Base-by-base conservation (phyloP, 2,888 invertebrate species). In the Serrognathus titanus region DNA sequence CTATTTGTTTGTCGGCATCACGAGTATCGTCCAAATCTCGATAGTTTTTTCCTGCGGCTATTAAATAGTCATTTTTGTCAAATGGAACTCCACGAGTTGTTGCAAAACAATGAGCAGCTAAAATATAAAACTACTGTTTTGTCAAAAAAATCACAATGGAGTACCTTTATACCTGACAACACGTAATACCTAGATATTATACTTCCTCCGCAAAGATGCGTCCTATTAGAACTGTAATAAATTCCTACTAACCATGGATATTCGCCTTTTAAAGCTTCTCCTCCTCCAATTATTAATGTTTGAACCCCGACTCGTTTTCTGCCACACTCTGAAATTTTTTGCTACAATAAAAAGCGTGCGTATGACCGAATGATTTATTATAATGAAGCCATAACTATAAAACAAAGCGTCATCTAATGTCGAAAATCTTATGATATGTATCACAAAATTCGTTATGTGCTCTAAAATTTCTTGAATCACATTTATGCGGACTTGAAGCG, bases 1-100 rank as follows among this genome's bases (percentile, higher is more conserved):
- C 13, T 3, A 55, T 13, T 45, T 57, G 53, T 12, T 11, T 8
- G 2, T 38, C 16, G 1, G 1, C 53, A 59, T 75, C 74, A 41
- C 62, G 57, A 2, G 53, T 4, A 59, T 74, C 65, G 16, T 65
- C 57, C 46, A 67, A 73, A 4, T 57, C 31, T 31, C 70, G 65
- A 61, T 67, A 74, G 58, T 71, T 73, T 62, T 75, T 76, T 45
- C 75, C 75, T 6, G 71, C 73, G 2, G 64, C 71, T 13, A 75
- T 61, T 45, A 57, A 55, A 31, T 63, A 67, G 7, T 39, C 31
- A 37, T 53, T 12, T 55, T 60, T 45, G 20, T 31, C 8, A 51
- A 39, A 48, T 35, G 48, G 46, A 5, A 57, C 12, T 31, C 1
- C 67, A 66, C 16, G 12, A 10, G 4, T 43, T 20, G 16, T 43